phyloP scores from a whole-genome alignment of 2,113 vertebrate genomes.

The Conger conger region DNA sequence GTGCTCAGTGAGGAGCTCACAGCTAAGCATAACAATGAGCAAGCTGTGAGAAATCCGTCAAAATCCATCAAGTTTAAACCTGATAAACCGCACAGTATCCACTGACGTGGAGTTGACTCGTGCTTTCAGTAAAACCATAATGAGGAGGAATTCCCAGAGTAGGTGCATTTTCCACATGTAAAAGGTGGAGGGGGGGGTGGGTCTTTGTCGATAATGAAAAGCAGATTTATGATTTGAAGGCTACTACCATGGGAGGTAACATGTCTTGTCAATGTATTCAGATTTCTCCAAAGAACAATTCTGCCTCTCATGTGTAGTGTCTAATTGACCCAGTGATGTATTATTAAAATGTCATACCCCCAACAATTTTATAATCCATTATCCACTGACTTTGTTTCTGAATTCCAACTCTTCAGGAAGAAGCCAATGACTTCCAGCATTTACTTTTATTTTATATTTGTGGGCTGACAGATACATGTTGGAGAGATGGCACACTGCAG shows the following conservation, averaged over 20 bases:
- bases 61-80: background rate
- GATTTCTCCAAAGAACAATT: conserved; percentile 37
- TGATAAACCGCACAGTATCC: background rate
- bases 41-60: background rate
- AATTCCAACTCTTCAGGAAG: conserved; percentile 27
- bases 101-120: background rate
- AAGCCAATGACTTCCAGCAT: conserved; percentile 42
- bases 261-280: conserved; percentile 25
- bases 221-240: conserved; percentile 14
- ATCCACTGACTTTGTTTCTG: conserved; percentile 11
- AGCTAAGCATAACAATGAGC: background rate
- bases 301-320: conserved; percentile 31
- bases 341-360: conserved; percentile 45
- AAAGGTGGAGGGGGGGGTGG: background rate
- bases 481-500: background rate
- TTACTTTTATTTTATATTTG: background rate
- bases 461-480: background rate
- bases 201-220: conserved; percentile 23
- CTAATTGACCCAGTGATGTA: conserved; percentile 30
- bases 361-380: conserved; percentile 40
- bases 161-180: conserved; percentile 9
- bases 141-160: background rate
- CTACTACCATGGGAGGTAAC: background rate
- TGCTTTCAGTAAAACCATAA: background rate
- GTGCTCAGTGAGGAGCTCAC: background rate